Conservation (phyloP, 1,140 invertebrate genomes). For the Achroia grisella region DNA sequence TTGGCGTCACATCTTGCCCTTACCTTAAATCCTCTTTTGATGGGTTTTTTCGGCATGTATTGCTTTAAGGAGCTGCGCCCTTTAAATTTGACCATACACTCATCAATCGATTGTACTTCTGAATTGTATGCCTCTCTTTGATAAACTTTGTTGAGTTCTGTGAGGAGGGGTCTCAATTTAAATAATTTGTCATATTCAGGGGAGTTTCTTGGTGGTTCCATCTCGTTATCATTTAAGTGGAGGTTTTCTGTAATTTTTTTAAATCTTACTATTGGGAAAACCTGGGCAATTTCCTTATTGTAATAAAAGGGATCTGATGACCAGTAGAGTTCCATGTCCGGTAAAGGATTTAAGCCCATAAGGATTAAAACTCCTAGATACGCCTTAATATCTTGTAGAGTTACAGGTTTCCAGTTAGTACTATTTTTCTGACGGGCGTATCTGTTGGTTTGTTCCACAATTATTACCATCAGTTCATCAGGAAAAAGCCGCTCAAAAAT, state of each 20-base stretch:
- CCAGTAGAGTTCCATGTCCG: constrained; percentile 28
- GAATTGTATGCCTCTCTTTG: constrained; percentile 7
- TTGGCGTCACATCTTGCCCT: constrained; percentile 18
- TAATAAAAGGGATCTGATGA: constrained; percentile 25
- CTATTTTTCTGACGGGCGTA: constrained; percentile 21
- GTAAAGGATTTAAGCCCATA: constrained; percentile 28
- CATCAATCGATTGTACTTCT: too few relatives aligned
- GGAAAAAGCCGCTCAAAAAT: constrained; percentile 21
- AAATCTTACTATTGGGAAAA: constrained; percentile 18
- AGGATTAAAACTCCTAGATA: constrained; percentile 27
- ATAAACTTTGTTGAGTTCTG: constrained; percentile 21
- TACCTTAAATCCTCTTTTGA: constrained; percentile 26
- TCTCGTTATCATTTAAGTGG: constrained; percentile 20
- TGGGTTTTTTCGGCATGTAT: constrained; percentile 30
- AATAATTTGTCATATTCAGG: constrained; percentile 13
- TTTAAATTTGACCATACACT: constrained; percentile 36
- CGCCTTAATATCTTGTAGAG: constrained; percentile 21
- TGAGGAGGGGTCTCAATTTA: constrained; percentile 20
- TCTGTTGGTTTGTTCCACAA: constrained; percentile 27
- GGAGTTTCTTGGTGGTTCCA: constrained; percentile 10
- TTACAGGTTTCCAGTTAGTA: constrained; percentile 14
- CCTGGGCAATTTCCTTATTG: constrained; percentile 17
- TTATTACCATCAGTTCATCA: constrained; percentile 17
- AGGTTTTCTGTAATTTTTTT: constrained; percentile 26
- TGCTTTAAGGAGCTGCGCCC: constrained; percentile 27